Conservation (phyloP, 92 coral and sea anemone species). For the Zoanthus gigantus region DNA sequence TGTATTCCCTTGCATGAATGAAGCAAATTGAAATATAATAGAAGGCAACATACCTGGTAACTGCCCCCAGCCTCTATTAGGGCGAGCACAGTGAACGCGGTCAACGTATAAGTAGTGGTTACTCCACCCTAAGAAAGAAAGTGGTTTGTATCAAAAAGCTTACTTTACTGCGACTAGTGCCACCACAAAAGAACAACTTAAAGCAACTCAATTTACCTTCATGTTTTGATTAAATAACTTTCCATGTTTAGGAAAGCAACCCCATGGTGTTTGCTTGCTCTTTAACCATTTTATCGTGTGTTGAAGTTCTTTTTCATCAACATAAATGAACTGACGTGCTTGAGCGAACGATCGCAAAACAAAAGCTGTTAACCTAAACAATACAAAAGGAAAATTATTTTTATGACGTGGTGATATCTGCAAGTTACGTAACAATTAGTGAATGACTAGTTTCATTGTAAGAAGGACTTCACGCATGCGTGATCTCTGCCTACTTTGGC, state of each 20-base stretch:
- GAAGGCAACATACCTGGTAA: constrained; percentile 58
- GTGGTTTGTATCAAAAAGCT: background rate
- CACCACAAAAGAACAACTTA: background rate
- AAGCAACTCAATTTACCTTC: constrained; percentile 47
- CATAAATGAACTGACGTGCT: constrained; percentile 83
- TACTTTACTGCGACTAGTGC: background rate
- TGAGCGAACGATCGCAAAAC: constrained; percentile 96
- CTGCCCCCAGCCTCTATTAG: constrained; percentile 80
- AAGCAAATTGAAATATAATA: background rate
- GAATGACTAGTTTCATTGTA: background rate
- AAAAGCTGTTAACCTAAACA: constrained; percentile 94
- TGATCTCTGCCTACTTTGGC: too few relatives aligned
- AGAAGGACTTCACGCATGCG: constrained; percentile 50
- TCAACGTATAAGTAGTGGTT: constrained; percentile 72
- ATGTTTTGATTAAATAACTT: constrained; percentile 70
- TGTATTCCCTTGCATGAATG: too few relatives aligned
- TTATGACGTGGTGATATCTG: background rate
- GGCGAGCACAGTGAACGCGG: constrained; percentile 86
- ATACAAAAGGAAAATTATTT: background rate
- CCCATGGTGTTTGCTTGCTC: constrained; percentile 61
- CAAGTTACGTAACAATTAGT: background rate
- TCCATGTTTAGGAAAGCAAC: constrained; percentile 87
- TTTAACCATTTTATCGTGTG: constrained; percentile 76
- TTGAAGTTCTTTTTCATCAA: constrained; percentile 73
- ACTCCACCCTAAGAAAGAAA: constrained; percentile 83